Evolutionary conservation across 2,113 vertebrate species (phyloP).

Genomic region (Oreochromis aureus): DNA sequence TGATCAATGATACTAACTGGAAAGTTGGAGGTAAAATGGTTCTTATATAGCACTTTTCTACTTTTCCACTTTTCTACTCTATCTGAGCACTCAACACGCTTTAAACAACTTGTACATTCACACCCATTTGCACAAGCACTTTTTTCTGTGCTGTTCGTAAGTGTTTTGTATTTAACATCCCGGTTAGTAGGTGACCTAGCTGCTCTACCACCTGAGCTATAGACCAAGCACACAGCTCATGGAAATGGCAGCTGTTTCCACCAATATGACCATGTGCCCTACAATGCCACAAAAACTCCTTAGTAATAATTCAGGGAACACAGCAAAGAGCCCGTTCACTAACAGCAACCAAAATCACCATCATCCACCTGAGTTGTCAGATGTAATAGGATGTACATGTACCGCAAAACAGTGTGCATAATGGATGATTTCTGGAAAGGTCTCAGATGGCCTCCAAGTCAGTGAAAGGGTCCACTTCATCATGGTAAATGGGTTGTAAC

Average conservation of each 20-base stretch:
- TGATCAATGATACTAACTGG: not conserved
- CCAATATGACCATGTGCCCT: not conserved
- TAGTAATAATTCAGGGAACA: not conserved
- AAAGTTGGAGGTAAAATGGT: not conserved
- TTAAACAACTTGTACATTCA: not conserved
- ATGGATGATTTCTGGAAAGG: not conserved
- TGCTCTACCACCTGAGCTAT: not conserved
- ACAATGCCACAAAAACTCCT: not conserved
- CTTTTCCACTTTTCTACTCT: not conserved
- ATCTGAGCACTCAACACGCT: not conserved
- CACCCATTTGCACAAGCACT: not conserved
- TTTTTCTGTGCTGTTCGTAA: not conserved
- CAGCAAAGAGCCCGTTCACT: not conserved
- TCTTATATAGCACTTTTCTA: not conserved
- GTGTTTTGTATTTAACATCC: not conserved
- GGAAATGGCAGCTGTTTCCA: not conserved
- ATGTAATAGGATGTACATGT: not conserved
- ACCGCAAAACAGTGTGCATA: not conserved
- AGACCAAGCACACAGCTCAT: not conserved
- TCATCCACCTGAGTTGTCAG: not conserved
- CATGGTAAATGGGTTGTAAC: not conserved
- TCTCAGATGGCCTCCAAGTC: not conserved
- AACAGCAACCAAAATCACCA: not conserved
- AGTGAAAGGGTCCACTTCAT: not conserved
- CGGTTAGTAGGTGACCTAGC: not conserved